Percentiles rank a stretch among this genome's conserved stretches.
These are phyloP conservation scores for Pangasius mekongensis DNA, from an alignment of 2,797 vertebrate species.

Conservation along the genomic window DNA sequence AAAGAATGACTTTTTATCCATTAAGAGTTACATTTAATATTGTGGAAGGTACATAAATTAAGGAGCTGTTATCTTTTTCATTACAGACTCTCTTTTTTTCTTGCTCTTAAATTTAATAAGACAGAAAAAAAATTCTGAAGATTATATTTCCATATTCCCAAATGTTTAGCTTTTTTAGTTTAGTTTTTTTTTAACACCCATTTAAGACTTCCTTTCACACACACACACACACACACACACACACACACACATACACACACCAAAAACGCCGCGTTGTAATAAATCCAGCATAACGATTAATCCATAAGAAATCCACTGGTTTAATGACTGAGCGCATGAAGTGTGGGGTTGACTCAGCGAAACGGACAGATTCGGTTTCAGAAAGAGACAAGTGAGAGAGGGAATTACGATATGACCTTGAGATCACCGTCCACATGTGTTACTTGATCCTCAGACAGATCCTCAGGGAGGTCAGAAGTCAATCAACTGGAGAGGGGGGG, in stretches of 20 bases:
- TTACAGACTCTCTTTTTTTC: neutral
- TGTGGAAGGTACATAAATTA: neutral
- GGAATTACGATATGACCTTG: slow-evolving; percentile 17
- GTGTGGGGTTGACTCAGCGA: neutral
- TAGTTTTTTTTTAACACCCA: neutral
- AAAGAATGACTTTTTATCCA: neutral
- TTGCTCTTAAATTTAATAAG: neutral
- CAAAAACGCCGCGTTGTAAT: neutral
- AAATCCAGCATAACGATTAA: neutral
- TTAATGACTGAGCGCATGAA: neutral
- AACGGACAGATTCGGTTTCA: slow-evolving; percentile 13
- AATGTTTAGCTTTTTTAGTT: neutral
- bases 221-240: neutral
- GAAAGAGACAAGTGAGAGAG: neutral
- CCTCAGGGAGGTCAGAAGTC: slow-evolving; percentile 9
- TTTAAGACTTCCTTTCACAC: neutral
- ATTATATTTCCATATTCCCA: neutral
- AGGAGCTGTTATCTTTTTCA: neutral
- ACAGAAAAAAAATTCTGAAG: neutral
- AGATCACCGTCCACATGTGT: neutral
- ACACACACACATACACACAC: neutral
- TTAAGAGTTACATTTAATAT: neutral
- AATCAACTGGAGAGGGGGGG: neutral
- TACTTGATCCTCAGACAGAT: slow-evolving; percentile 20
- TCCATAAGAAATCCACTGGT: neutral